Evolutionary conservation across 2,888 invertebrate species (phyloP), one percentile per base, ranked within the genome.

Genomic region (Rotaria macrura): DNA sequence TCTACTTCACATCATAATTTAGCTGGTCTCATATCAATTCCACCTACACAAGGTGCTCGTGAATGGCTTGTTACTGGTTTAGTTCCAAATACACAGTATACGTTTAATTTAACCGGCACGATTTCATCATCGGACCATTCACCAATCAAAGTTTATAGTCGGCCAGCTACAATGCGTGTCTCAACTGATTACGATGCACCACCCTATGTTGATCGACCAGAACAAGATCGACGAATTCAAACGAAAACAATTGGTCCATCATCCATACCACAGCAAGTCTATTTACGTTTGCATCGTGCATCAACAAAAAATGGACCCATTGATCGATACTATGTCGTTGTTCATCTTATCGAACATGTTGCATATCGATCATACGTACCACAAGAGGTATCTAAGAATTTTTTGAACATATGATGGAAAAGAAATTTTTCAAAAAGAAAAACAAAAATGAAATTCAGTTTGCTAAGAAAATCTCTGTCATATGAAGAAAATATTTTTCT

Each of bases 61-160:
- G 79, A 79, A 79, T 86, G 86, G 86, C 65, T 86, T 20, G 86
- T 86, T 25, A 85, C 84, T 29, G 84, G 86, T 34, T 55, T 86
- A 25, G 79, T 52, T 0, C 84, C 86, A 1, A 47, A 84, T 72
- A 86, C 86, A 17, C 25, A 83, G 29, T 86, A 86, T 79, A 74
- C 84, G 34, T 86, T 86, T 20, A 86, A 86, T 55, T 74, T 86
- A 38, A 86, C 55, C 23, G 65, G 79, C 0, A 47, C 84, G n/a
- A 40, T 79, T 23, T 29, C 84, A 38, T 38, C 57, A 49, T 54
- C 84, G 0, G 55, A 74, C 6, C 57, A 43, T 47, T 29, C 43
- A 14, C 38, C 72, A 9, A 47, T 84, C 23, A 84, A 86, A 79
- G 79, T 84, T n/a, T 79, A 79, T 79, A 79, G 79, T 43, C 43